phyloP scores from a whole-genome alignment of 2,113 vertebrate species.

The Sminthopsis crassicaudata region DNA sequence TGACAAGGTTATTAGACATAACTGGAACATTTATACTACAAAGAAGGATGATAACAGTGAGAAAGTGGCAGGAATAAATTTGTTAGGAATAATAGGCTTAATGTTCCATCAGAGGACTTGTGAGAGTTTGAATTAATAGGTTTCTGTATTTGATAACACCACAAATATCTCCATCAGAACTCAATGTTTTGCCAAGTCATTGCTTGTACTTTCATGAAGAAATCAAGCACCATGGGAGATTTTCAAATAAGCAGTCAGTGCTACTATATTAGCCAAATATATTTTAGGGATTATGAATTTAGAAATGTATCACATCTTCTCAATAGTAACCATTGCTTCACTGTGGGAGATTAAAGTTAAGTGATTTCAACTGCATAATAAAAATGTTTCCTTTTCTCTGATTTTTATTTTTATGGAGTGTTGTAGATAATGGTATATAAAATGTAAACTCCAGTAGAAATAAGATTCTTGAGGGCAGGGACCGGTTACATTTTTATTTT shows the following conservation, averaged over 20 bases:
- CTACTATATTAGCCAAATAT: neutral
- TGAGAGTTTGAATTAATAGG: neutral
- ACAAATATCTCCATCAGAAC: conserved; percentile 17
- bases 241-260: conserved; percentile 25
- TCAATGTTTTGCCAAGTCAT: conserved; percentile 33
- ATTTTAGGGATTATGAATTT: neutral
- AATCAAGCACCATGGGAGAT: neutral
- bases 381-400: neutral
- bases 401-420: neutral
- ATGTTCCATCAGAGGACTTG: neutral
- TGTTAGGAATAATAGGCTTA: neutral
- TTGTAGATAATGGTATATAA: neutral
- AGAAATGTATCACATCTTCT: conserved; percentile 28
- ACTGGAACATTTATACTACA: neutral
- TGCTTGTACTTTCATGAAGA: conserved; percentile 12
- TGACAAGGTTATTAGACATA: neutral
- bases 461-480: neutral
- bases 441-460: neutral
- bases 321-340: neutral
- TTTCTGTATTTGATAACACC: neutral
- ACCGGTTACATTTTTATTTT: neutral
- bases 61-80: neutral
- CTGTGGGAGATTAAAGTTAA: conserved; percentile 37
- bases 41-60: neutral
- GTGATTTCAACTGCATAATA: conserved; percentile 8